These are phyloP conservation scores for Orchestes rusci DNA, from an alignment of 2,888 invertebrate species.

Conservation along the genomic window DNA sequence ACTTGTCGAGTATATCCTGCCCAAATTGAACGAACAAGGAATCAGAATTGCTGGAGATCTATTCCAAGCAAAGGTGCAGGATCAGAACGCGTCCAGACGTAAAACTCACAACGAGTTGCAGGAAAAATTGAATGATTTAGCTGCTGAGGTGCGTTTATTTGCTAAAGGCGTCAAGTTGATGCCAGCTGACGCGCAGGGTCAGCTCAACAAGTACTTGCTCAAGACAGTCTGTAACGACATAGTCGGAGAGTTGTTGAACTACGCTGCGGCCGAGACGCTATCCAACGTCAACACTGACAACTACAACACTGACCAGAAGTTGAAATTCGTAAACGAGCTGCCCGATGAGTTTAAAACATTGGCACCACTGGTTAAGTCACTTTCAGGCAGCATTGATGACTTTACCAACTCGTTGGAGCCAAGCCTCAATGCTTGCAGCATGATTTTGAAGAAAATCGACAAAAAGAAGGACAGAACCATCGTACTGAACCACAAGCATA, in stretches of 20 bases:
- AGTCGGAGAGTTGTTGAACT: conserved; percentile 68
- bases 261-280: conserved; percentile 70
- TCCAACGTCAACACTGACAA: conserved; percentile 54
- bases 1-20: conserved; percentile 62
- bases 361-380: conserved; percentile 62
- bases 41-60: conserved; percentile 60
- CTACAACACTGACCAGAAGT: conserved; percentile 57
- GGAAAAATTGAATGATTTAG: conserved; percentile 71
- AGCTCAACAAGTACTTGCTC: conserved; percentile 75
- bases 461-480: conserved; percentile 79
- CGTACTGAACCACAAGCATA: conserved; percentile 73
- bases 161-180: conserved; percentile 69
- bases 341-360: conserved; percentile 62
- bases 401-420: conserved; percentile 70
- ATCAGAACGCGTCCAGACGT: conserved; percentile 60
- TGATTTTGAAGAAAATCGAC: conserved; percentile 81
- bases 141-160: conserved; percentile 69
- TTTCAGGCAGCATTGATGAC: conserved; percentile 62
- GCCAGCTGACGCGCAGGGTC: conserved; percentile 55
- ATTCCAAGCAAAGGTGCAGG: conserved; percentile 67
- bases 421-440: conserved; percentile 62
- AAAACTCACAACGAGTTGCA: conserved; percentile 76
- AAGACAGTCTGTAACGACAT: conserved; percentile 80
- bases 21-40: conserved; percentile 63
- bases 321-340: conserved; percentile 62